Conservation (phyloP, 2,888 invertebrate species). For the Megalurothrips usitatus region DNA sequence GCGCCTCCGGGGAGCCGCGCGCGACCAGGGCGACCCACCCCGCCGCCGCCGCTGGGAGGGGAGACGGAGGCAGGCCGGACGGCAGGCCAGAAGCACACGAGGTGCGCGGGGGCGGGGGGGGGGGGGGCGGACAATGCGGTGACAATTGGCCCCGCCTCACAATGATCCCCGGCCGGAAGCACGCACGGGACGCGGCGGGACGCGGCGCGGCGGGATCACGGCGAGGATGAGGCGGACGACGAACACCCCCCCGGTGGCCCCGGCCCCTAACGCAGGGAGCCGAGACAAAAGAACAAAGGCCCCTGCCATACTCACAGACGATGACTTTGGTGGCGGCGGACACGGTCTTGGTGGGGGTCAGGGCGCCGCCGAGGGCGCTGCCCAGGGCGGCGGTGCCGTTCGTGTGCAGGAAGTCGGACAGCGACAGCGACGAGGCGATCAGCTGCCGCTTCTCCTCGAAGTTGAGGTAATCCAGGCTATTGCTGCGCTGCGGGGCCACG, state of each 20-base stretch:
- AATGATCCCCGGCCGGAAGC: neutral
- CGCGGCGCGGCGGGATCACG: neutral
- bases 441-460: constrained; percentile 87
- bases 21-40: too few relatives aligned
- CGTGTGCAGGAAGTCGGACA: constrained; percentile 72
- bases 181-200: neutral
- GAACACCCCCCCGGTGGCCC: neutral
- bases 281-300: neutral
- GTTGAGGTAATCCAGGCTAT: constrained; percentile 82
- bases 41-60: too few relatives aligned
- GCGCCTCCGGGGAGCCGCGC: too few relatives aligned
- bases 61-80: too few relatives aligned
- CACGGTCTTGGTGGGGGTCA: neutral
- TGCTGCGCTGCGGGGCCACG: constrained; percentile 63
- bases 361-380: neutral
- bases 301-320: constrained; percentile 11
- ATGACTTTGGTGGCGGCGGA: constrained; percentile 5
- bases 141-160: neutral
- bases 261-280: neutral
- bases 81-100: too few relatives aligned
- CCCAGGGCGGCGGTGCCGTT: neutral
- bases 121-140: too few relatives aligned
- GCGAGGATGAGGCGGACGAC: neutral
- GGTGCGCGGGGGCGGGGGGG: too few relatives aligned
- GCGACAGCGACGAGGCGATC: constrained; percentile 80